Conservation (phyloP, 2,888 invertebrate species). For the Sturmia bella region DNA sequence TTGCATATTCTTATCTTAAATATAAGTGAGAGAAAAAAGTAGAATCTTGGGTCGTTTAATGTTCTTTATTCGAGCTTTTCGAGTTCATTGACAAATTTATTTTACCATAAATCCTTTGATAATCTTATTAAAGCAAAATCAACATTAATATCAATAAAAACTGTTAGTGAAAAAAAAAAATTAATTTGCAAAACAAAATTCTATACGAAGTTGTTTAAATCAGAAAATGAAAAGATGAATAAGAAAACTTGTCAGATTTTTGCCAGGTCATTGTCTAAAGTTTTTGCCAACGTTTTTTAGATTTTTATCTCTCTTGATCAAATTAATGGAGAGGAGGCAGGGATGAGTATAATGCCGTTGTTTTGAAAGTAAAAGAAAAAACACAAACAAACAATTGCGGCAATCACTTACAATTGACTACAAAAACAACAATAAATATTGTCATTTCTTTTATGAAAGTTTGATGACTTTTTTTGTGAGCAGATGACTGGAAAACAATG, state of each 20-base stretch:
- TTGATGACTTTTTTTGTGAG: conserved; percentile 36
- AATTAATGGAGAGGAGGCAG: not conserved
- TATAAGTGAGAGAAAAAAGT: not conserved
- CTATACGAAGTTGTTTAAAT: conserved; percentile 53
- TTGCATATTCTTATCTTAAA: conserved; percentile 1
- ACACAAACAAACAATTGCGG: conserved; percentile 23
- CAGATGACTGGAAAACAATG: conserved; percentile 6
- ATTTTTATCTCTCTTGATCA: not conserved
- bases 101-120: conserved; percentile 38
- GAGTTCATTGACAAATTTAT: conserved; percentile 52
- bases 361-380: not conserved
- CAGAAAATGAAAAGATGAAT: not conserved
- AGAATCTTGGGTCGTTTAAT: conserved; percentile 24
- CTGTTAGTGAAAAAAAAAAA: conserved; percentile 11
- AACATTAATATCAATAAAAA: conserved; percentile 2
- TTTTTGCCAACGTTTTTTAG: conserved; percentile 17
- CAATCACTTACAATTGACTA: conserved; percentile 42
- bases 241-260: conserved; percentile 8
- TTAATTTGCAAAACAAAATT: not conserved
- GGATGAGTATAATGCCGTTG: not conserved
- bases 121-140: conserved; percentile 20
- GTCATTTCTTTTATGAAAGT: conserved; percentile 27
- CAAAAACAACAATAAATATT: conserved; percentile 47
- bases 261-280: conserved; percentile 44
- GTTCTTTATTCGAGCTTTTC: too few species aligned